phyloP scores from a whole-genome alignment of 2,888 invertebrate genomes.

The Nephrotoma guestfalica region DNA sequence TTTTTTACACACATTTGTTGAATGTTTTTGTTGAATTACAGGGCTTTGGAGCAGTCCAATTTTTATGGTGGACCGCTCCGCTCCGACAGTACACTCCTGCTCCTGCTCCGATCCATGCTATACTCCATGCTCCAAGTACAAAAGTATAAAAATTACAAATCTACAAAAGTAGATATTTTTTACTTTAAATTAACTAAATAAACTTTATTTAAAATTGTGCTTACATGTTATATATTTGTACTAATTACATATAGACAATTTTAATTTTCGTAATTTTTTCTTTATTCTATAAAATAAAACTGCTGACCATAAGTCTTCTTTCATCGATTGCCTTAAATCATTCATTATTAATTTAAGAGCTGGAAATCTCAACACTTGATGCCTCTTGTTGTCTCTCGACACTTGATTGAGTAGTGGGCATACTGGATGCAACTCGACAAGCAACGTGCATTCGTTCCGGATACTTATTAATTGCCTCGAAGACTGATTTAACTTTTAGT shows the following conservation, averaged over 20 bases:
- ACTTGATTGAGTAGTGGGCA: conserved; percentile 4
- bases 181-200: too few species aligned
- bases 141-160: neutral
- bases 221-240: too few species aligned
- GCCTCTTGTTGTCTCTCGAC: neutral
- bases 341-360: neutral
- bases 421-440: conserved; percentile 8
- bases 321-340: conserved; percentile 1
- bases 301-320: conserved; percentile 1
- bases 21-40: too few species aligned
- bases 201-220: too few species aligned
- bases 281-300: conserved; percentile 3
- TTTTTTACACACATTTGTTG: too few species aligned
- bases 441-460: conserved; percentile 1
- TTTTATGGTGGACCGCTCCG: conserved; percentile 4
- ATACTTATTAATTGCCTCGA: neutral
- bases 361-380: too few species aligned
- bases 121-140: too few species aligned
- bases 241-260: too few species aligned
- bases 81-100: neutral
- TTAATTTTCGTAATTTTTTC: too few species aligned
- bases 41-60: neutral
- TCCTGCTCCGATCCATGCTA: neutral
- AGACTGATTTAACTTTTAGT: conserved; percentile 1
- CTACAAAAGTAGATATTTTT: neutral